These are phyloP conservation scores for Tipula unca DNA, from an alignment of 2,888 invertebrate genomes.

Conservation along the genomic window DNA sequence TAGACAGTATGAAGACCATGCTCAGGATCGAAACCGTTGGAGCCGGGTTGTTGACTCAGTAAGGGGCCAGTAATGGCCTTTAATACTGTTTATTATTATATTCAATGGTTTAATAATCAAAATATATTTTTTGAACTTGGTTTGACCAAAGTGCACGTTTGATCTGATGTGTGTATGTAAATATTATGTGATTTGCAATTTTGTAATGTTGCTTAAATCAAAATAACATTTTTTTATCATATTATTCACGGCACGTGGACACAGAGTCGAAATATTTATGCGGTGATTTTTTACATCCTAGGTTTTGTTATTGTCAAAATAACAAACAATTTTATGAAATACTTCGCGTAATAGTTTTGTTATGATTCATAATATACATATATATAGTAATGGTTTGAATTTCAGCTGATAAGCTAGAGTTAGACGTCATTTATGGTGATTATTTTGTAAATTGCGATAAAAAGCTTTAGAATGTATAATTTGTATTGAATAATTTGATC, in stretches of 20 bases:
- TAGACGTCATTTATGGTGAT: neutral
- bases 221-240: neutral
- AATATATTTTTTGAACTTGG: neutral
- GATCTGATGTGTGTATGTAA: no score
- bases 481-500: neutral
- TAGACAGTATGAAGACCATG: no score
- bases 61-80: no score
- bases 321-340: neutral
- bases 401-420: neutral
- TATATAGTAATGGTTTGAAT: neutral
- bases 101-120: no score
- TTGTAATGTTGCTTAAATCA: neutral
- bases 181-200: no score
- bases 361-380: neutral
- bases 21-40: no score
- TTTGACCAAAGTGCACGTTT: neutral
- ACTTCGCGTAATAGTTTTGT: neutral
- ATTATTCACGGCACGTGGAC: neutral
- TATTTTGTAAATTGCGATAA: neutral
- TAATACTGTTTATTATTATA: no score
- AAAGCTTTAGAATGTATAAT: neutral
- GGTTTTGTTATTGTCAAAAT: neutral
- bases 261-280: neutral
- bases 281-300: neutral
- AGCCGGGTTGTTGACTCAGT: no score